These are phyloP conservation scores for Hermodice carunculata DNA, from an alignment of 2,888 invertebrate species.

Conservation along the genomic window DNA sequence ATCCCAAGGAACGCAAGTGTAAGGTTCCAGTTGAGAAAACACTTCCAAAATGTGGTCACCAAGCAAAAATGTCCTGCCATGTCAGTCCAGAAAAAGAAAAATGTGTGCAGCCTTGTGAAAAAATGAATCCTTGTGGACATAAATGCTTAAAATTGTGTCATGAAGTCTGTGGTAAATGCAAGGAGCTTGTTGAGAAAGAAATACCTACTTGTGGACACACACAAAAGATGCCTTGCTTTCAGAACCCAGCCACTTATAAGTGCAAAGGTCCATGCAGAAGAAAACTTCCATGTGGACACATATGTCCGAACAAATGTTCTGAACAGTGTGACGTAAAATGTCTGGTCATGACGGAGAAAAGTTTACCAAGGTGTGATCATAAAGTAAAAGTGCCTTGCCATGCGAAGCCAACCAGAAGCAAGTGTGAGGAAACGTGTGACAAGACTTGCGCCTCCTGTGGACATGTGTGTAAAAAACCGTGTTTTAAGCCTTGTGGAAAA, in stretches of 20 bases:
- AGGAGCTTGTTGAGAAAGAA: constrained; percentile 66
- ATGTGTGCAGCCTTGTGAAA: no score
- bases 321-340: constrained; percentile 38
- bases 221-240: constrained; percentile 69
- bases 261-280: constrained; percentile 51
- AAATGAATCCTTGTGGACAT: no score
- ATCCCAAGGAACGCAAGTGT: no score
- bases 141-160: constrained; percentile 73
- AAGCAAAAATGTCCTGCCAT: no score
- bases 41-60: no score
- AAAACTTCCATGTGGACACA: constrained; percentile 72
- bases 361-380: no score
- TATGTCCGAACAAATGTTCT: constrained; percentile 73
- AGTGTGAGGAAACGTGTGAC: no score
- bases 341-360: no score
- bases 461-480: constrained; percentile 64
- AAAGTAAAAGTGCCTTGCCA: no score
- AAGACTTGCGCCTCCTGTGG: no score
- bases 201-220: constrained; percentile 74
- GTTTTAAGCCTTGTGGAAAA: constrained; percentile 66
- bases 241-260: constrained; percentile 48
- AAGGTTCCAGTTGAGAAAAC: constrained; percentile 43
- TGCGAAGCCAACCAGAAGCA: no score
- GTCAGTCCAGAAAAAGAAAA: no score
- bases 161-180: constrained; percentile 56